Base-by-base conservation (phyloP, 2,113 vertebrate genomes). In the Colius striatus region DNA sequence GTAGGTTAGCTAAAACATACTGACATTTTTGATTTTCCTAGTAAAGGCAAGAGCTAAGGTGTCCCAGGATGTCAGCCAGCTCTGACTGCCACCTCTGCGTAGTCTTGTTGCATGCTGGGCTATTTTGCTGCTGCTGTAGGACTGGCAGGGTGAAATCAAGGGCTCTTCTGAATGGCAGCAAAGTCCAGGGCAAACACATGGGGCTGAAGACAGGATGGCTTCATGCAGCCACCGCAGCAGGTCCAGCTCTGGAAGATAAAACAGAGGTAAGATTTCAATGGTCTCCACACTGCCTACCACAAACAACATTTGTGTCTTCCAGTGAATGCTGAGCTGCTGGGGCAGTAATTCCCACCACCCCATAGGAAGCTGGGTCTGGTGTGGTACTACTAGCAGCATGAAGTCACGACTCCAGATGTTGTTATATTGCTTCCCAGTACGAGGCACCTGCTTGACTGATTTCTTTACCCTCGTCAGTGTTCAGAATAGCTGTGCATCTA, bases 401-500 rank as follows among this genome's bases (percentile, higher is more conserved):
- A 76, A 70, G 65, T 80, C 62, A 29, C 1, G 0, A 43, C 81
- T 96, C 81, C 1, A 13, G 80, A 83, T 76, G 71, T 60, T 11
- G 9, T 68, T 82, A 5, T 91, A 58, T n/a, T 70, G 32, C 70
- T 79, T 92, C 84, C 73, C 73, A 66, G 89, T 53, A 60, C 73
- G 53, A 95, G 60, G 32, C 63, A 92, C 87, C 87, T 91, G 84
- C 84, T 67, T 70, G 77, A 54, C 55, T 75, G 65, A 81, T 92
- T 81, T 51, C 88, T 92, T 91, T 95, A 82, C 87, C 91, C 91
- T 94, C 87, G 84, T 48, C 86, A 58, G 53, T 45, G 74, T 91
- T 94, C 48, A 55, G 51, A 87, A 79, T 92, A 84, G 73, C 84
- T 45, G 32, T 63, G 47, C 30, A 73, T 76, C 85, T 89, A 36